Evolutionary conservation across 2,113 vertebrate species (phyloP).

Genomic region (Romanogobio albipinnatus): DNA sequence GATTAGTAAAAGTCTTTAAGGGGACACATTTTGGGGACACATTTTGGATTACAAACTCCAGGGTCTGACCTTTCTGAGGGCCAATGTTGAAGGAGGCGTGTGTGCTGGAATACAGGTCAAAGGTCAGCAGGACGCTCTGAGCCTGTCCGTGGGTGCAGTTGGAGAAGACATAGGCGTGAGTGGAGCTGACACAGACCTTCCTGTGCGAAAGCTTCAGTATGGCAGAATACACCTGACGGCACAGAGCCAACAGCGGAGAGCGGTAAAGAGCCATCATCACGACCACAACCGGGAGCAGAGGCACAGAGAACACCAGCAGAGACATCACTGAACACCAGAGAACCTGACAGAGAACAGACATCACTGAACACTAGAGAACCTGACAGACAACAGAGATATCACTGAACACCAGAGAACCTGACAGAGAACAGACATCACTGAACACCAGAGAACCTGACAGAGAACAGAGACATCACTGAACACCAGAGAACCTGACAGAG

Average conservation of each 20-base stretch:
- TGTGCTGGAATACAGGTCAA: conserved; percentile 63
- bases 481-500: conserved; percentile 35
- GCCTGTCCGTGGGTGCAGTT: conserved; percentile 72
- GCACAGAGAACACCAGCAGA: conserved; percentile 54
- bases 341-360: not conserved
- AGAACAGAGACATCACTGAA: conserved; percentile 61
- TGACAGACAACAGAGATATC: not conserved
- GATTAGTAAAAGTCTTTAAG: too few species aligned
- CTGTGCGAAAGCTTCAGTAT: conserved; percentile 41
- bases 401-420: conserved; percentile 6
- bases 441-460: conserved; percentile 20
- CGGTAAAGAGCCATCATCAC: conserved; percentile 47
- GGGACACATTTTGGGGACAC: too few species aligned
- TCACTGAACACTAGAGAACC: not conserved
- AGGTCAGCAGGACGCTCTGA: conserved; percentile 72
- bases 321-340: conserved; percentile 57
- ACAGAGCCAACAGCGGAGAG: conserved; percentile 41
- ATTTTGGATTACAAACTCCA: not conserved
- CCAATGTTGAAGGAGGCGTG: conserved; percentile 64
- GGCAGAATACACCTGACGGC: conserved; percentile 50
- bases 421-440: conserved; percentile 63
- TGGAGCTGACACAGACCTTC: conserved; percentile 55
- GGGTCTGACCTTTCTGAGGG: conserved; percentile 60
- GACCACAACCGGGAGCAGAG: conserved; percentile 62
- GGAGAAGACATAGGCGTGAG: conserved; percentile 71